A percentile compares a stretch with the other conserved stretches of the same genome.
phyloP scores from a whole-genome alignment of 2,113 vertebrate genomes.

The Corythaixoides concolor region DNA sequence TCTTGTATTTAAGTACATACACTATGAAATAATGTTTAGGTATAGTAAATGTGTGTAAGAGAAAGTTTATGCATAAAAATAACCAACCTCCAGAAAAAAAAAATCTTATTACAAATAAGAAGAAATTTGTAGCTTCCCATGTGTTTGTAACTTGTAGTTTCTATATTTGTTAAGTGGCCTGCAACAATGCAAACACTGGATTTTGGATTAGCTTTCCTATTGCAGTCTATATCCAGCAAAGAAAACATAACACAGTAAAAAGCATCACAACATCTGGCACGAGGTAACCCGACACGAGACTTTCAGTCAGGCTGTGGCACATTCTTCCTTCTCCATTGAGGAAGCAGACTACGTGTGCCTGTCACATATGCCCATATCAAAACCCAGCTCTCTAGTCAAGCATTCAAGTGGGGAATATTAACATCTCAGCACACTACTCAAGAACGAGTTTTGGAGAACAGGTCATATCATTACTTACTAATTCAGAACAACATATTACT shows the following conservation, averaged over 20 bases:
- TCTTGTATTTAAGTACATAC: background rate
- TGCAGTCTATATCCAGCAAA: background rate
- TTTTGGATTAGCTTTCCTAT: background rate
- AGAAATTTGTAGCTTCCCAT: background rate
- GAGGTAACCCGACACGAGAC: background rate
- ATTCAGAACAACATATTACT: background rate
- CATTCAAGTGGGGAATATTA: background rate
- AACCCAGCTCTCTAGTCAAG: background rate
- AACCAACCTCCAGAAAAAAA: background rate
- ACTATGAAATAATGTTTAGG: background rate
- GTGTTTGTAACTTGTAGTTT: background rate
- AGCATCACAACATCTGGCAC: background rate
- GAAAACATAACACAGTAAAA: background rate
- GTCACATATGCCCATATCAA: background rate
- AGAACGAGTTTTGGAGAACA: background rate
- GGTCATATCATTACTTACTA: background rate
- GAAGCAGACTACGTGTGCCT: background rate
- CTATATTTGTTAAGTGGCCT: background rate
- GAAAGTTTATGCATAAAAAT: background rate
- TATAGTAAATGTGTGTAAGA: accelerated
- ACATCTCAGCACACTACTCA: background rate
- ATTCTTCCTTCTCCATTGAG: background rate
- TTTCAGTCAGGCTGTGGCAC: background rate
- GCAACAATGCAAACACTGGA: background rate
- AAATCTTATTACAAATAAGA: background rate